Percentiles rank a stretch among this genome's conserved stretches.
Evolutionary conservation across 2,113 vertebrate genomes (phyloP).

Genomic region (Trachemys scripta): DNA sequence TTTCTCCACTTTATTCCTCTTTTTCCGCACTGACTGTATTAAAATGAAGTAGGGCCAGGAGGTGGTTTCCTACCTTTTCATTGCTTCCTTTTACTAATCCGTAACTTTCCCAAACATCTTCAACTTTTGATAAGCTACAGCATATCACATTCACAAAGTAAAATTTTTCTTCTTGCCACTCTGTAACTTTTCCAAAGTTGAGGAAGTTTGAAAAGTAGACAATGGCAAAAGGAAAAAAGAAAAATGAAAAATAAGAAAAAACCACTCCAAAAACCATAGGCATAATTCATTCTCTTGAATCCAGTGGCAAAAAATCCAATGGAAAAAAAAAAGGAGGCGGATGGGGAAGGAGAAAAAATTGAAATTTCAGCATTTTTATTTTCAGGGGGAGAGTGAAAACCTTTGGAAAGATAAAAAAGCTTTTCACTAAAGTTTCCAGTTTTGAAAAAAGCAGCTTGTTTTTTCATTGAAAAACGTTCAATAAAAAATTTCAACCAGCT

Average conservation of each 20-base stretch:
- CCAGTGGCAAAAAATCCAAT: not conserved
- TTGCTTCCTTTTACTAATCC: not conserved
- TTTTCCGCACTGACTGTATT: not conserved
- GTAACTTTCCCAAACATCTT: not conserved
- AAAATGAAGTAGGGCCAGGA: not conserved
- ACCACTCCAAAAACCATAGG: not conserved
- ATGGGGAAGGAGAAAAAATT: not conserved
- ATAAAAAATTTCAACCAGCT: not conserved
- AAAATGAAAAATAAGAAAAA: not conserved
- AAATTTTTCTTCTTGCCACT: not conserved
- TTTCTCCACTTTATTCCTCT: not conserved
- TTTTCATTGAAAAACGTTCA: not conserved
- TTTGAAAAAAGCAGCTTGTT: not conserved
- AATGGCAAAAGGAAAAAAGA: not conserved
- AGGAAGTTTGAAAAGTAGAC: not conserved
- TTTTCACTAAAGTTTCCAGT: not conserved
- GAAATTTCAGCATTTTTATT: not conserved
- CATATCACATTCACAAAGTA: too few relatives aligned
- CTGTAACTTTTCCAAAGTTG: not conserved
- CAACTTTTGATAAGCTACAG: too few relatives aligned
- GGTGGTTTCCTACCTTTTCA: not conserved
- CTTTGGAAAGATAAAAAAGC: not conserved
- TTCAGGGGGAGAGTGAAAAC: not conserved
- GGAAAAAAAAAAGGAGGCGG: fast-evolving
- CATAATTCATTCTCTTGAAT: not conserved